A percentile compares a stretch with the other conserved stretches of the same genome.
These are phyloP conservation scores for Thamnaconus septentrionalis DNA, from an alignment of 2,113 vertebrate genomes.

Conservation along the genomic window DNA sequence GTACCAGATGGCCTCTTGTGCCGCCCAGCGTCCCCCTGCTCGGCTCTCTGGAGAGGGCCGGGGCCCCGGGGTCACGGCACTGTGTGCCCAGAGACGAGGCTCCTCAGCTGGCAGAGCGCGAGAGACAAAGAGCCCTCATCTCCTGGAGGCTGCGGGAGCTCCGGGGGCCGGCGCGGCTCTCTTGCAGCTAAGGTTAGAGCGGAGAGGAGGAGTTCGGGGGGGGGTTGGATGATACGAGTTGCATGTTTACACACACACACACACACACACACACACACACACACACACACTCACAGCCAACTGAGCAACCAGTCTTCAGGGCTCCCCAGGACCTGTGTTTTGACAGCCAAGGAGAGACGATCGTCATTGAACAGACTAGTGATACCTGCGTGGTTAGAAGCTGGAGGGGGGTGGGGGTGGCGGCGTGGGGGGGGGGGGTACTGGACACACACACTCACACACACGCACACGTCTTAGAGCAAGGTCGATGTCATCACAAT, in stretches of 20 bases:
- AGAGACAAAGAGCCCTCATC: constrained; percentile 65
- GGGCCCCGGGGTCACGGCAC: constrained; percentile 60
- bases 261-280: constrained; percentile 9
- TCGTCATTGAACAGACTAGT: constrained; percentile 74
- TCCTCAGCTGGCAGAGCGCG: constrained; percentile 64
- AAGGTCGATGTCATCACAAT: constrained; percentile 82
- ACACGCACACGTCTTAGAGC: constrained; percentile 69
- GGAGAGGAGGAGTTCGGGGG: constrained; percentile 11
- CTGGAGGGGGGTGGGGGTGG: constrained; percentile 49
- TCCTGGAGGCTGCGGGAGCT: constrained; percentile 63
- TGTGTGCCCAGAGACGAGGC: constrained; percentile 64
- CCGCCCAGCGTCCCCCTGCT: constrained; percentile 51
- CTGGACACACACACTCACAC: constrained; percentile 2
- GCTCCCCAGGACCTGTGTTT: constrained; percentile 72
- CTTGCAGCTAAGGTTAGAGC: constrained; percentile 74
- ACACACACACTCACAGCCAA: constrained; percentile 37
- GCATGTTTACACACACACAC: constrained; percentile 25
- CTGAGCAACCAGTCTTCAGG: constrained; percentile 74
- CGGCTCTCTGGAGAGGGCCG: constrained; percentile 50
- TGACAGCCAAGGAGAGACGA: constrained; percentile 77
- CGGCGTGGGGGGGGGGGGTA: no score
- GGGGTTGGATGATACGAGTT: constrained; percentile 44
- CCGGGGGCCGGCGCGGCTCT: constrained; percentile 61
- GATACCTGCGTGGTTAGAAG: constrained; percentile 74
- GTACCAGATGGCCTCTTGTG: constrained; percentile 76